Base-by-base conservation (phyloP, 1,140 invertebrate genomes). In the Drosophila mauritiana region DNA sequence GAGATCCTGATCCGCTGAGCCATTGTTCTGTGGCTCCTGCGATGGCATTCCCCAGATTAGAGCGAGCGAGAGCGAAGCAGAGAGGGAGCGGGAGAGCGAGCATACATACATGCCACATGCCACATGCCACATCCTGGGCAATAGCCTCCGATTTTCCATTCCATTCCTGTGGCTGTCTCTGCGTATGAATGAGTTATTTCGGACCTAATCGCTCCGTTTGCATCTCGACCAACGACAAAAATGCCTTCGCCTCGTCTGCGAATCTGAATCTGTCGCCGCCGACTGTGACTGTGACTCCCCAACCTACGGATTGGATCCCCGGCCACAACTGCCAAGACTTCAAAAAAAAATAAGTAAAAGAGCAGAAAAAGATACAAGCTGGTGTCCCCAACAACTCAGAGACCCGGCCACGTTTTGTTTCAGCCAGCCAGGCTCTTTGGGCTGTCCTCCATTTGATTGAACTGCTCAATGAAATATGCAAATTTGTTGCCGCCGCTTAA, bases 391-490 rank as follows among this genome's bases (percentile, higher is more conserved):
- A 31, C 31, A 31, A 20, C 40, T 42, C 40, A 42, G 40, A 42
- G 15, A 45, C 42, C 53, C 43, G 48, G 56, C 68, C 67, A 67
- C 58, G 49, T 56, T 56, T 69, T 57, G 51, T 56, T 37, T 45
- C 37, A 39, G 11, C 12, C 11, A 46, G 20, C 43, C 49, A 73
- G 73, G 39, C 62, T 78, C 76, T 76, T 34, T n/a, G 17, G 63
- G 70, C 73, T 88, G 88, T 91, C 79, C 88, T 91, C 79, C 75
- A 82, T 91, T 91, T 91, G 89, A 91, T 91, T 91, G 78, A 91
- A 91, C 89, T 91, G 78, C 83, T 91, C 89, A 91, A 91, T 91
- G 89, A 91, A 91, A 91, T 91, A 91, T 91, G 89, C 89, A 91
- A 89, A 81, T 89, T 88, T 91, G 80, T 90, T 85, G 80, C 72